Conservation (phyloP, 2,888 invertebrate species). For the Hylaea fasciaria region DNA sequence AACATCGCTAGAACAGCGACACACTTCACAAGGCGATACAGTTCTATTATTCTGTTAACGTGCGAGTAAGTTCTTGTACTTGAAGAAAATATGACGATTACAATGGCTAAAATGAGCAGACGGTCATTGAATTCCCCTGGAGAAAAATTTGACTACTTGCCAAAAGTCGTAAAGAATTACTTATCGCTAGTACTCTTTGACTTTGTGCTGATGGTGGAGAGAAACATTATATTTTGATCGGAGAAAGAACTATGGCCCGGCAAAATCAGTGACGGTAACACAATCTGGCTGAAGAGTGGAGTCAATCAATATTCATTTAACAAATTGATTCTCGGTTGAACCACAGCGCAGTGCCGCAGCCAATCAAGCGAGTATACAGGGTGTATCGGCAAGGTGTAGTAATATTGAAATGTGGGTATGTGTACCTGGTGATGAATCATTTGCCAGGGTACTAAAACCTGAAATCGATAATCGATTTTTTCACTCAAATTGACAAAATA, state of each 20-base stretch:
- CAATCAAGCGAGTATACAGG: constrained; percentile 49
- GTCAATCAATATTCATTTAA: constrained; percentile 57
- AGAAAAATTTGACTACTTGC: constrained; percentile 51
- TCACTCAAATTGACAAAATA: too few species aligned
- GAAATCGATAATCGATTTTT: too few species aligned
- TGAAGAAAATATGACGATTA: constrained; percentile 32
- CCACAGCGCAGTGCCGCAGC: constrained; percentile 26
- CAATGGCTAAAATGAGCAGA: constrained; percentile 43
- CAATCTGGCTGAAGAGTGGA: constrained; percentile 37
- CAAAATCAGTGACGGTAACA: constrained; percentile 29
- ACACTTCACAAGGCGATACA: constrained; percentile 13
- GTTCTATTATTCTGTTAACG: constrained; percentile 17
- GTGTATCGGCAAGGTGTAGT: too few species aligned
- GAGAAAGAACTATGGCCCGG: constrained; percentile 20
- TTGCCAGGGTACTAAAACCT: too few species aligned
- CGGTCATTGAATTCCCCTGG: constrained; percentile 45
- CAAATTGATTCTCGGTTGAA: constrained; percentile 48
- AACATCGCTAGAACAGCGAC: constrained; percentile 19
- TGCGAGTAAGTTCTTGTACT: constrained; percentile 1
- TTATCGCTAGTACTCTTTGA: constrained; percentile 37
- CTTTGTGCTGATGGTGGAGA: constrained; percentile 24
- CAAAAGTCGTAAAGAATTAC: constrained; percentile 48
- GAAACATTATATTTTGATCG: constrained; percentile 23
- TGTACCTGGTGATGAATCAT: too few species aligned
- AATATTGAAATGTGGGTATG: too few species aligned